phyloP scores from a whole-genome alignment of 1,140 invertebrate genomes.

The Cheumatopsyche charites region DNA sequence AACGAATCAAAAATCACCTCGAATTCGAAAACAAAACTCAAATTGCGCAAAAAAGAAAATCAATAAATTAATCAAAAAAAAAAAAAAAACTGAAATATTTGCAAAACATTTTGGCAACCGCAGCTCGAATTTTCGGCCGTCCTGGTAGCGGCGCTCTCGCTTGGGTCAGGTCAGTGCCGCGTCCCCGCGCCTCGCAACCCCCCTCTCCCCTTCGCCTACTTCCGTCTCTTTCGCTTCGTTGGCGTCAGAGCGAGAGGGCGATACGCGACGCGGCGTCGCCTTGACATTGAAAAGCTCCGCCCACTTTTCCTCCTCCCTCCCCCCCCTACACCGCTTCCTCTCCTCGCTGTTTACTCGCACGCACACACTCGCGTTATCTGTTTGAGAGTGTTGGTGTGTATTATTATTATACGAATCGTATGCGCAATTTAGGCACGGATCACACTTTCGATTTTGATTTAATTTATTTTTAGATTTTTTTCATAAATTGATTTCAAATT shows the following conservation, averaged over 20 bases:
- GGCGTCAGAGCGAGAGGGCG: constrained; percentile 15
- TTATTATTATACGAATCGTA: too few species aligned
- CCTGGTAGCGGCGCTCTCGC: constrained; percentile 40
- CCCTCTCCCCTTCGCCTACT: constrained; percentile 12
- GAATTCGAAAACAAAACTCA: too few species aligned
- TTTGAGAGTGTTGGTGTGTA: constrained; percentile 20
- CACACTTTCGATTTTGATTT: too few species aligned
- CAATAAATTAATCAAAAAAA: too few species aligned
- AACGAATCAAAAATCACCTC: too few species aligned
- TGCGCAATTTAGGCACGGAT: too few species aligned
- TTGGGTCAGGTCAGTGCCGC: constrained; percentile 46
- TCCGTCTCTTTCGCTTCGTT: constrained; percentile 25
- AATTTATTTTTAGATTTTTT: too few species aligned
- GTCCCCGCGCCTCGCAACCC: constrained; percentile 8
- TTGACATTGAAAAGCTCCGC: constrained; percentile 43
- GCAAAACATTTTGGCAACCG: not conserved
- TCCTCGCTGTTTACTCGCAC: not conserved
- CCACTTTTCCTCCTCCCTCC: not conserved
- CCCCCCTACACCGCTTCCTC: not conserved
- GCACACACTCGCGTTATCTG: not conserved
- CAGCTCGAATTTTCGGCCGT: not conserved
- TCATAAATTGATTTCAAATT: too few species aligned
- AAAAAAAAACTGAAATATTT: too few species aligned
- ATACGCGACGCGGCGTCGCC: constrained; percentile 27
- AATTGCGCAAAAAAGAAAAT: too few species aligned